Evolutionary conservation across 1,140 invertebrate genomes (phyloP).

Genomic region (Anastrepha obliqua): DNA sequence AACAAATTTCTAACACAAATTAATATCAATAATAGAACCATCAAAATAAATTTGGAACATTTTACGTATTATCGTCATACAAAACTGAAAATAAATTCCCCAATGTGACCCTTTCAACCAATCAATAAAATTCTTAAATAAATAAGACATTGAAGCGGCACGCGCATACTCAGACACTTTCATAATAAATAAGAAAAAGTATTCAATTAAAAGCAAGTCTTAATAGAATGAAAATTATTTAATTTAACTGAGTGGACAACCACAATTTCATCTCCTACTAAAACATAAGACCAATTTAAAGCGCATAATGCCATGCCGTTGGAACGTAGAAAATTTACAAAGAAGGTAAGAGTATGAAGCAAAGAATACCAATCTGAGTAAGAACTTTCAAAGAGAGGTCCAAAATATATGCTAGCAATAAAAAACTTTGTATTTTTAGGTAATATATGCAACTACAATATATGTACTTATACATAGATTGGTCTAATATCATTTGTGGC

Average conservation of each 20-base stretch:
- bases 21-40: constrained; percentile 32
- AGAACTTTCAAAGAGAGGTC: no score
- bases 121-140: constrained; percentile 1
- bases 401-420: no score
- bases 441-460: no score
- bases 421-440: no score
- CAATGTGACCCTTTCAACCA: constrained; percentile 18
- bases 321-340: no score
- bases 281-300: neutral
- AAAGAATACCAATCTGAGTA: no score
- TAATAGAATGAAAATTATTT: constrained; percentile 13
- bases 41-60: constrained; percentile 20
- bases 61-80: neutral
- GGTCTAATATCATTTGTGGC: no score
- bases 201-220: constrained; percentile 16
- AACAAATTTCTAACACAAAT: neutral
- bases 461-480: no score
- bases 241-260: neutral
- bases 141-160: neutral
- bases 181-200: neutral
- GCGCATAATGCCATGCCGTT: no score
- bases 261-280: neutral
- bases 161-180: neutral
- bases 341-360: no score
- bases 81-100: neutral